Evolutionary conservation across 2,888 invertebrate genomes (phyloP).

Genomic region (Enchytraeus crypticus): DNA sequence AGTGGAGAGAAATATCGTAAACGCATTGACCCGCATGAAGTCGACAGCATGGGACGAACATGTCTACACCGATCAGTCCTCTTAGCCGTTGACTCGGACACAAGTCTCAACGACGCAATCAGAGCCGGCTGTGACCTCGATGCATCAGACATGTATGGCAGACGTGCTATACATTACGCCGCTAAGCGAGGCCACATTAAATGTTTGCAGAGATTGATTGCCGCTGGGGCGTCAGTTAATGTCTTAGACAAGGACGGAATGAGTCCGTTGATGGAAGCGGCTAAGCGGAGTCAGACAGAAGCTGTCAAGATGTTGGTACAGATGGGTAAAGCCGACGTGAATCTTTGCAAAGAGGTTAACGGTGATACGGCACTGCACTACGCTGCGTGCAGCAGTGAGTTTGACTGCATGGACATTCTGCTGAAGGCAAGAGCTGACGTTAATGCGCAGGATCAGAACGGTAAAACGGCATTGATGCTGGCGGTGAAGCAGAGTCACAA

Average conservation of each 20-base stretch:
- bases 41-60: conserved; percentile 7
- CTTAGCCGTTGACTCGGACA: background rate
- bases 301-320: conserved; percentile 1
- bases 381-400: conserved; percentile 4
- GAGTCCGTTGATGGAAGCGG: conserved; percentile 16
- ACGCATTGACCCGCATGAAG: background rate
- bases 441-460: conserved; percentile 1
- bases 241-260: conserved; percentile 3
- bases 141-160: conserved; percentile 9
- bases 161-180: conserved; percentile 11
- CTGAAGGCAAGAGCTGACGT: conserved; percentile 8
- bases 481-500: background rate
- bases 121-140: conserved; percentile 14
- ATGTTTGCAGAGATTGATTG: conserved; percentile 1
- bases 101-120: background rate
- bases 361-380: conserved; percentile 13
- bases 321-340: conserved; percentile 6
- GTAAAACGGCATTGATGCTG: conserved; percentile 5
- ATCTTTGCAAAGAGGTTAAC: background rate
- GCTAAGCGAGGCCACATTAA: conserved; percentile 4
- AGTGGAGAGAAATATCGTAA: background rate
- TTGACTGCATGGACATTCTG: conserved; percentile 6
- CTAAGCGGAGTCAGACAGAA: conserved; percentile 1
- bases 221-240: background rate
- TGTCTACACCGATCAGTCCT: conserved; percentile 12